phyloP scores from a whole-genome alignment of 2,888 invertebrate genomes.

The Heliconius ethilla region DNA sequence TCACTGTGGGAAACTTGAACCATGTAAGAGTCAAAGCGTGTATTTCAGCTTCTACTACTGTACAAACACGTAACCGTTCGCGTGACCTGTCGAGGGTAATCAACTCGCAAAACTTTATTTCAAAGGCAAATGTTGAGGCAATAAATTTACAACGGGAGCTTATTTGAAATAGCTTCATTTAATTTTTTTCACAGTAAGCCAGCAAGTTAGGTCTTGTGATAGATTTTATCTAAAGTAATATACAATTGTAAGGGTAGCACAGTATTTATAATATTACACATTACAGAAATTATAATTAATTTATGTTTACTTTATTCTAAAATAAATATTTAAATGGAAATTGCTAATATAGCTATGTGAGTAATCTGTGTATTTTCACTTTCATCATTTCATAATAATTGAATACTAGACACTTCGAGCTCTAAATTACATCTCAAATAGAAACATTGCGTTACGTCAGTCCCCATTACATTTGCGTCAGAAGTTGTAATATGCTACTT shows the following conservation, averaged over 20 bases:
- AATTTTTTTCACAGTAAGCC: constrained; percentile 26
- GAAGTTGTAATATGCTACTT: too few species aligned
- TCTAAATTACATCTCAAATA: too few species aligned
- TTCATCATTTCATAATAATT: too few species aligned
- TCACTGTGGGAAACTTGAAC: constrained; percentile 38
- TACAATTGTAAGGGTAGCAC: neutral
- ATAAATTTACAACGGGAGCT: constrained; percentile 34
- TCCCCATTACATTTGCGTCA: too few species aligned
- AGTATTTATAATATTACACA: too few species aligned
- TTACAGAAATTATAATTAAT: neutral
- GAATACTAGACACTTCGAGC: too few species aligned
- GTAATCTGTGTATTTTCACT: neutral
- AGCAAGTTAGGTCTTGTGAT: constrained; percentile 1
- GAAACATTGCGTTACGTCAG: too few species aligned
- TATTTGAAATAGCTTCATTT: constrained; percentile 32
- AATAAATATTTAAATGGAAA: neutral
- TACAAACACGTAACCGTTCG: constrained; percentile 38
- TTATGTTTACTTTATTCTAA: neutral
- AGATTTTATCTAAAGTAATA: constrained; percentile 6
- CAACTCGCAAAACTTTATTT: constrained; percentile 44
- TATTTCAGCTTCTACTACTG: constrained; percentile 33
- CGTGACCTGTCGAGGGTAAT: constrained; percentile 42
- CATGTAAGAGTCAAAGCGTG: constrained; percentile 32
- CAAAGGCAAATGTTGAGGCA: constrained; percentile 41
- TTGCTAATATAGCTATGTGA: neutral